Percentiles rank a stretch among this genome's conserved stretches.
Evolutionary conservation across 2,888 invertebrate genomes (phyloP).

Genomic region (Calameuta pallipes): DNA sequence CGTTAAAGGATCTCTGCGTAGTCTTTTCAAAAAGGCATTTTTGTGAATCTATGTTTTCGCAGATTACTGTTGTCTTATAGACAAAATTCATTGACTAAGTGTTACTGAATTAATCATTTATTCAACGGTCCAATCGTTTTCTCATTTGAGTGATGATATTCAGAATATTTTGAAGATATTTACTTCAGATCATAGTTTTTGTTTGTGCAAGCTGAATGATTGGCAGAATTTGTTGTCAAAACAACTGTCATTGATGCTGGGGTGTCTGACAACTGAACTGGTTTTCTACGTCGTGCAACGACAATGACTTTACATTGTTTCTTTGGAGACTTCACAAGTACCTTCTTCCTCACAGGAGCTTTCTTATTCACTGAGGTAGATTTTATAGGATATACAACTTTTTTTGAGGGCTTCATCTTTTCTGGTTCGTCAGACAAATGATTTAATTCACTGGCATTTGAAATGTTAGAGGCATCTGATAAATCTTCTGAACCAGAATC

Average conservation of each 20-base stretch:
- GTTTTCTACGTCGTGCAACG: conserved; percentile 42
- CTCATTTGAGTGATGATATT: not conserved
- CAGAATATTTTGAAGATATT: not conserved
- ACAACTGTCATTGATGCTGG: conserved; percentile 32
- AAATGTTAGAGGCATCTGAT: not conserved
- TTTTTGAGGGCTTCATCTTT: not conserved
- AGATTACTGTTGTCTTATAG: not conserved
- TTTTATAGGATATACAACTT: not conserved
- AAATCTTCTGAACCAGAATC: not conserved
- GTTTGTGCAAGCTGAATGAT: not conserved
- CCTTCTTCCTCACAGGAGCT: not conserved
- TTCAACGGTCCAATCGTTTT: not conserved
- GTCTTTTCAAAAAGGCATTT: not conserved
- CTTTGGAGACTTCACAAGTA: not conserved
- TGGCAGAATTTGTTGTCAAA: not conserved
- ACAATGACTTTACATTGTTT: conserved; percentile 33
- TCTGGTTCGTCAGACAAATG: not conserved
- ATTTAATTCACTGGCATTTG: not conserved
- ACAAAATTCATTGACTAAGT: not conserved
- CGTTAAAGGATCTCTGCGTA: not conserved
- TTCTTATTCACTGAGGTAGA: conserved; percentile 2
- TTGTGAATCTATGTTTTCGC: not conserved
- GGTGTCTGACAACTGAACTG: conserved; percentile 46
- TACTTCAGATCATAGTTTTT: not conserved
- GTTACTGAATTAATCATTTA: not conserved